These are phyloP conservation scores for Acromyrmex charruanus DNA, from an alignment of 1,140 invertebrate species.

Conservation along the genomic window DNA sequence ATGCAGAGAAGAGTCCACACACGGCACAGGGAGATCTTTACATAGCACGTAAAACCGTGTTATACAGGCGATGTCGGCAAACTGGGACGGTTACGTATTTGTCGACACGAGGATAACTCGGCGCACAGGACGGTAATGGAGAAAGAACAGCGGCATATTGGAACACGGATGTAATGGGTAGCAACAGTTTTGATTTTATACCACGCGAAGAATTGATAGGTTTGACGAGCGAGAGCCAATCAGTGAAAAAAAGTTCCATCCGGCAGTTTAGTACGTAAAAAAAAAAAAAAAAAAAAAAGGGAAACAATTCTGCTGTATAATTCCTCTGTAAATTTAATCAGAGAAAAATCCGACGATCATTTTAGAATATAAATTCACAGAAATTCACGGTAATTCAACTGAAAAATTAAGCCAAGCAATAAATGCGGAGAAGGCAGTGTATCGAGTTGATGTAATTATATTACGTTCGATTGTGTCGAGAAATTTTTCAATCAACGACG, in stretches of 20 bases:
- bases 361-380: not conserved
- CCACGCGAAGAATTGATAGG: constrained; percentile 17
- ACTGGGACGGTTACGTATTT: constrained; percentile 61
- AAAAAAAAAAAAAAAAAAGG: not conserved
- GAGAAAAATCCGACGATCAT: not conserved
- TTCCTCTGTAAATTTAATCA: not conserved
- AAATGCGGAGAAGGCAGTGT: not conserved
- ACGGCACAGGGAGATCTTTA: constrained; percentile 9
- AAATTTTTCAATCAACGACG: constrained; percentile 29
- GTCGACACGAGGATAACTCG: constrained; percentile 18
- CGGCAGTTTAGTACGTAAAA: not conserved
- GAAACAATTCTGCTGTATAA: not conserved
- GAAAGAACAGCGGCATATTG: constrained; percentile 12
- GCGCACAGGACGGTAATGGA: not conserved
- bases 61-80: constrained; percentile 32
- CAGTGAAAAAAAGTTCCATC: constrained; percentile 4
- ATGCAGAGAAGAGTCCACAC: not conserved
- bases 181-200: constrained; percentile 42
- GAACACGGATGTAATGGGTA: constrained; percentile 13
- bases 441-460: constrained; percentile 32
- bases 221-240: constrained; percentile 1
- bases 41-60: constrained; percentile 30
- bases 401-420: constrained; percentile 18
- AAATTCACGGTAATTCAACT: not conserved
- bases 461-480: not conserved